Evolutionary conservation across 2,888 invertebrate species (phyloP), one percentile per base, ranked within the genome.

Genomic region (Stramonita haemastoma): DNA sequence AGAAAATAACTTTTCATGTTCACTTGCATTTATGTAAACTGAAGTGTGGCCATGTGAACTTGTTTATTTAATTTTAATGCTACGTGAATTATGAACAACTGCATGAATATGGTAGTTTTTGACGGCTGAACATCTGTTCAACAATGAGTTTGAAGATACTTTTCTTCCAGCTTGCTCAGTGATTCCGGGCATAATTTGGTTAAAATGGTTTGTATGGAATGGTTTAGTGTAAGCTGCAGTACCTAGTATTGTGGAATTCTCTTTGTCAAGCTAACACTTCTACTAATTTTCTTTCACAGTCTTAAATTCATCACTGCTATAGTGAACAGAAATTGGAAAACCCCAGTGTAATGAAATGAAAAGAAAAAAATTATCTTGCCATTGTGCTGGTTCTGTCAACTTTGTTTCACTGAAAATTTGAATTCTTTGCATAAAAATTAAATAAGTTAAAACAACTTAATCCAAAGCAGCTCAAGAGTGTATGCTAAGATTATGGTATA

Each of bases 111-210:
- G 32, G 19, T 15, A 79, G 29, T 32, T 32, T 79, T 19, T 79
- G 77, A 79, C 46, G 46, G 81, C 81, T 15, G 26, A n/a, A 22
- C 36, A 83, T 46, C 15, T 79, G 79, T 34, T 79, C 32, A 32
- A 34, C 32, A 32, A 32, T 46, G 81, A 26, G n/a, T 81, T 22
- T 83, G 32, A 60, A 83, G 88, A 60, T 34, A 60, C 81, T 88
- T 88, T 88, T 88, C 88, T 88, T 88, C 88, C 88, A 88, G 88
- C 88, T 60, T 88, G 88, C 88, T 83, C 88, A 66, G 57, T 57
- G 83, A 88, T 66, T 83, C 83, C 88, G 66, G 83, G 66, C 32
- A 79, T 83, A 88, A 83, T 60, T 81, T 32, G 15, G 36, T 79
- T 46, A 83, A 83, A 29, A 87, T 32, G 83, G 88, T 88, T 81